Conservation (phyloP, 1,140 invertebrate genomes). For the Cydia fagiglandana region DNA sequence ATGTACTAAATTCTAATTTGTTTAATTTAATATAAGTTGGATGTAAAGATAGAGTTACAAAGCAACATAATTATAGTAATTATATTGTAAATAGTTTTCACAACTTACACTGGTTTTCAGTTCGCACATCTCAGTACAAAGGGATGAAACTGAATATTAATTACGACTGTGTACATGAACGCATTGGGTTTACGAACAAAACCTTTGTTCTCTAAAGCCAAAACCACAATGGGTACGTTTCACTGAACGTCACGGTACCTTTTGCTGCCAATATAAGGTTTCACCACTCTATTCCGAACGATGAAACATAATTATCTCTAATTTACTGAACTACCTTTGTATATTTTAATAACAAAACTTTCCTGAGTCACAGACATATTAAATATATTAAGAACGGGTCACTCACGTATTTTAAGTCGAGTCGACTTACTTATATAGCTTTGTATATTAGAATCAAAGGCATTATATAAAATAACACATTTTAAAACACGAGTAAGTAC, state of each 20-base stretch:
- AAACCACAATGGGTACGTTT: slow-evolving; percentile 18
- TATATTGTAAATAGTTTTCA: neutral
- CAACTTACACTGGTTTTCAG: neutral
- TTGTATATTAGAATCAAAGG: too few relatives aligned
- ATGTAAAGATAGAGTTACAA: neutral
- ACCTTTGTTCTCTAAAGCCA: slow-evolving; percentile 20
- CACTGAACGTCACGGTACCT: neutral
- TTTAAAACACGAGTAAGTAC: too few relatives aligned
- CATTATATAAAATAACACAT: too few relatives aligned
- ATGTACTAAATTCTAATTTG: neutral
- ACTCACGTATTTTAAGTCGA: too few relatives aligned
- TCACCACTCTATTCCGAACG: neutral
- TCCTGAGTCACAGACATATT: too few relatives aligned
- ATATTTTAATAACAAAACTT: too few relatives aligned
- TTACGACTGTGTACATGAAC: slow-evolving; percentile 21
- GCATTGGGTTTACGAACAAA: slow-evolving; percentile 17
- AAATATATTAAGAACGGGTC: too few relatives aligned
- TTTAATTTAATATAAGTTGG: neutral
- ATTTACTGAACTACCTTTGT: too few relatives aligned
- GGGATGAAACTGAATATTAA: slow-evolving; percentile 29
- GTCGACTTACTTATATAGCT: too few relatives aligned
- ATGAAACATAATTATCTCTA: too few relatives aligned
- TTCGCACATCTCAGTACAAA: slow-evolving; percentile 6
- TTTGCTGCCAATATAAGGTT: neutral
- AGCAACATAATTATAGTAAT: neutral